Base-by-base conservation (phyloP, 2,797 vertebrate genomes). In the Setipinna tenuifilis region DNA sequence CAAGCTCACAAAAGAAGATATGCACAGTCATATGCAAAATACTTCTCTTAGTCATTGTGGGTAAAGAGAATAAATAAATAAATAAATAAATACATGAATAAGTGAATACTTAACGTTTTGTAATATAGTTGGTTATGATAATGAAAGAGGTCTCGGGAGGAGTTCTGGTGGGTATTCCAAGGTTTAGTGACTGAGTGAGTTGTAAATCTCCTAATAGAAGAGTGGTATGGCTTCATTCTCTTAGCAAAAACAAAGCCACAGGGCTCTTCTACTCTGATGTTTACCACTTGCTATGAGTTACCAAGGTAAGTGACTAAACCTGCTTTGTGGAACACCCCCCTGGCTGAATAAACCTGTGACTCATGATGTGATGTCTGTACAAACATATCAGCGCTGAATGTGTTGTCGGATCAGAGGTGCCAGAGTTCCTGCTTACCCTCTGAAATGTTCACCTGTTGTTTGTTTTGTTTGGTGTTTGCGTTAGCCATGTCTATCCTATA, bases 401-500 rank as follows among this genome's bases (percentile, higher is more conserved):
- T 78, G 31, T 78, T 12, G 71, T 44, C 6, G 17, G 35, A 41
- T 78, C 35, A 19, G 68, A 75, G 71, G 71, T 48, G 31, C 71
- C 7, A 78, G 25, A 71, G 17, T 78, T 78, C 71, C 41, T n/a
- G 31, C 71, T 78, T 44, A 41, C 71, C 61, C n/a, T n/a, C 71
- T 78, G 31, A 78, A 78, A 44, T 78, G 71, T 78, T 78, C 35
- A 78, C 17, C 35, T 21, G 71, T 44, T 54, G 2, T 54, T 54
- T 48, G 46, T 44, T 65, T 78, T 78, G 71, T 78, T 19, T 78
- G 25, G 65, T 71, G 65, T 78, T 78, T 21, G 35, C 10, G 35
- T 82, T 84, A 84, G 89, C 86, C 71, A 17, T 50, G 88, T 89
- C 31, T 87, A 85, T 87, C 28, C 28, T 41, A 54, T 54, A 82